These are phyloP conservation scores for Grammomys surdaster DNA, from an alignment of 2,113 vertebrate species.

Conservation along the genomic window DNA sequence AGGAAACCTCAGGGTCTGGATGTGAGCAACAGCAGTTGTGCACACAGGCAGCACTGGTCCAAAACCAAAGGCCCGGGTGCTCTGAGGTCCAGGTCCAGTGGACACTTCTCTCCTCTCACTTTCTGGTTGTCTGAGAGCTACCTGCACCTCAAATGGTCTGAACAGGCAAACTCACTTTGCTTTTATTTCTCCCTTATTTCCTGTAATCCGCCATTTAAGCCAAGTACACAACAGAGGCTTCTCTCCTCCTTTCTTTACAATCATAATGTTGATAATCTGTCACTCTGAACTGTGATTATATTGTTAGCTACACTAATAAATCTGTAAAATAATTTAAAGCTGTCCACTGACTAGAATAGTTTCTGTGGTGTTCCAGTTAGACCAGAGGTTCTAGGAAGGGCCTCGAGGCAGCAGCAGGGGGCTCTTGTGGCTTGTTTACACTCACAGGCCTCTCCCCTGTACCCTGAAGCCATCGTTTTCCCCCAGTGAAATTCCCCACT, in stretches of 20 bases:
- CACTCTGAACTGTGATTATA: constrained; percentile 87
- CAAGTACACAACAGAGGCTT: constrained; percentile 78
- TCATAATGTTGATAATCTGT: constrained; percentile 88
- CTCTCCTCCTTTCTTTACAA: constrained; percentile 82
- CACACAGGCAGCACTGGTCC: fast-evolving
- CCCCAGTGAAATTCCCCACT: constrained; percentile 77
- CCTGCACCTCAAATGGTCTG: no score
- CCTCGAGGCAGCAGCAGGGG: constrained; percentile 81
- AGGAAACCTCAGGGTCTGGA: not conserved
- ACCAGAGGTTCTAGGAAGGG: constrained; percentile 80
- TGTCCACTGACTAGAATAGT: constrained; percentile 84
- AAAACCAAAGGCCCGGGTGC: not conserved
- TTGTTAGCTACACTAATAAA: constrained; percentile 88
- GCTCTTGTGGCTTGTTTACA: constrained; percentile 72
- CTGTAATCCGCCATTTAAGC: constrained; percentile 77
- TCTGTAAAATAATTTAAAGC: constrained; percentile 88
- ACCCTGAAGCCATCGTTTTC: constrained; percentile 39
- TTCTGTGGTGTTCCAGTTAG: constrained; percentile 85
- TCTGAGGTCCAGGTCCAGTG: not conserved
- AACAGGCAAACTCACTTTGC: not conserved
- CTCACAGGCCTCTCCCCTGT: constrained; percentile 60
- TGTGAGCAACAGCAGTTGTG: not conserved
- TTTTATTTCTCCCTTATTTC: constrained; percentile 75
- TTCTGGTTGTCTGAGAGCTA: not conserved
- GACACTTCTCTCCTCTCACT: not conserved